Evolutionary conservation across 1,140 invertebrate species (phyloP).

Genomic region (Andricus grossulariae): DNA sequence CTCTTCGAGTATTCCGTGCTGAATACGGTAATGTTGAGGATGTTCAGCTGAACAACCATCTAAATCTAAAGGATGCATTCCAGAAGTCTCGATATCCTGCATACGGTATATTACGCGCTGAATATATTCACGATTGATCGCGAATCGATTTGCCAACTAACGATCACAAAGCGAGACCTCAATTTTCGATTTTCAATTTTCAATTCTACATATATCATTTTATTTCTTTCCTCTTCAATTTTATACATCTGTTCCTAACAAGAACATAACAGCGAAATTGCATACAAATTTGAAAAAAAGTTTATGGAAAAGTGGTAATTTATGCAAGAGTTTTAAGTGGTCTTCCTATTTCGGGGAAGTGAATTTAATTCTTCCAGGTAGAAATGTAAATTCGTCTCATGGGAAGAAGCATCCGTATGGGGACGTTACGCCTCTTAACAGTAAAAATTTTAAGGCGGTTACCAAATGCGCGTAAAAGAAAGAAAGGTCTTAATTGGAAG

Average conservation of each 20-base stretch:
- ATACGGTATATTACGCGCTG: neutral
- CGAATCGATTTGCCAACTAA: slow-evolving; percentile 22
- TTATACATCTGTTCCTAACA: neutral
- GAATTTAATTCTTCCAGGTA: neutral
- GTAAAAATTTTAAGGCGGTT: slow-evolving; percentile 25
- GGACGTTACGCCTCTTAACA: slow-evolving; percentile 24
- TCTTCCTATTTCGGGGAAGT: neutral
- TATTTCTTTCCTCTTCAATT: neutral
- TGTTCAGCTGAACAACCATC: slow-evolving; percentile 6
- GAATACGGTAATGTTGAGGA: neutral
- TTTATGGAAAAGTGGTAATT: too few relatives aligned
- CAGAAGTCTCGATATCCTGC: slow-evolving; percentile 5
- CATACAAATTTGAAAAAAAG: too few relatives aligned
- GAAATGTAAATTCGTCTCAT: slow-evolving; percentile 11
- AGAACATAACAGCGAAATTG: too few relatives aligned
- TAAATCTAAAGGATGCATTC: slow-evolving; percentile 10
- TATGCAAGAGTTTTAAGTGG: too few relatives aligned
- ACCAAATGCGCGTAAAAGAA: slow-evolving; percentile 8
- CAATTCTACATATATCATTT: neutral
- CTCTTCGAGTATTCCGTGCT: neutral
- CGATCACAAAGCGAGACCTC: slow-evolving; percentile 2
- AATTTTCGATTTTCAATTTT: slow-evolving; percentile 14
- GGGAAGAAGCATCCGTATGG: neutral
- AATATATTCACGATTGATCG: neutral
- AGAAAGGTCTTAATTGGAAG: slow-evolving; percentile 22